Conservation (phyloP, 1,140 invertebrate genomes). For the Megalopta genalis region DNA sequence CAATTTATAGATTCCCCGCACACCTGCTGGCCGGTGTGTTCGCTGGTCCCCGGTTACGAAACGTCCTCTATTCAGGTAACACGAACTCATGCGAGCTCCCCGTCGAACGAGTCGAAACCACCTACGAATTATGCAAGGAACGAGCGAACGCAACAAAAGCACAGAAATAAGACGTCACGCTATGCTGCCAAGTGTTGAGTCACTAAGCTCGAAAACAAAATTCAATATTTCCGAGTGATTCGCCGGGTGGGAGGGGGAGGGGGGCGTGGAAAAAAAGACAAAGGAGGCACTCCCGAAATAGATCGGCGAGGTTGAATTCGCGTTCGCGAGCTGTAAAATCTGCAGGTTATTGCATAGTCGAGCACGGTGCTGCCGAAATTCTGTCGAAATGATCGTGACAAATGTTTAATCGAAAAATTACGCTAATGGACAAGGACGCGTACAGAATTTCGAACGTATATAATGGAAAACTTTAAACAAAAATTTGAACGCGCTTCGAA, state of each 20-base stretch:
- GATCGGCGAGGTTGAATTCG: too few relatives aligned
- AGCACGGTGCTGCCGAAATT: too few relatives aligned
- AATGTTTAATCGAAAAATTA: too few relatives aligned
- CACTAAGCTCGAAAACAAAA: conserved; percentile 31
- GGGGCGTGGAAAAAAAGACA: too few relatives aligned
- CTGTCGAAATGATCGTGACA: too few relatives aligned
- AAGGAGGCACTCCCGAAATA: too few relatives aligned
- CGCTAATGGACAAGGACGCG: too few relatives aligned
- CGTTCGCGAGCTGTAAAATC: too few relatives aligned
- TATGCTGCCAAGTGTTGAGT: conserved; percentile 49
- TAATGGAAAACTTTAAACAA: too few relatives aligned
- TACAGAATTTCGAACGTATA: too few relatives aligned
- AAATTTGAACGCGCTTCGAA: too few relatives aligned
- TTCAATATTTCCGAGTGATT: conserved; percentile 16
- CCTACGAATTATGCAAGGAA: conserved; percentile 47
- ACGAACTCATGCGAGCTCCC: background rate
- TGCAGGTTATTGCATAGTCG: too few relatives aligned
- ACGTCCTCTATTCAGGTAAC: conserved; percentile 17
- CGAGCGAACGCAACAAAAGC: conserved; percentile 31
- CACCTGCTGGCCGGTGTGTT: background rate
- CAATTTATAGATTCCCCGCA: background rate
- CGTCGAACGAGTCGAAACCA: background rate
- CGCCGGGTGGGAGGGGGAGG: background rate
- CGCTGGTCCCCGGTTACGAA: conserved; percentile 4
- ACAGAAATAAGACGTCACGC: conserved; percentile 46